Evolutionary conservation across 2,888 invertebrate genomes (phyloP), one percentile per base, ranked within the genome.

Genomic region (Allolobophora icterica): DNA sequence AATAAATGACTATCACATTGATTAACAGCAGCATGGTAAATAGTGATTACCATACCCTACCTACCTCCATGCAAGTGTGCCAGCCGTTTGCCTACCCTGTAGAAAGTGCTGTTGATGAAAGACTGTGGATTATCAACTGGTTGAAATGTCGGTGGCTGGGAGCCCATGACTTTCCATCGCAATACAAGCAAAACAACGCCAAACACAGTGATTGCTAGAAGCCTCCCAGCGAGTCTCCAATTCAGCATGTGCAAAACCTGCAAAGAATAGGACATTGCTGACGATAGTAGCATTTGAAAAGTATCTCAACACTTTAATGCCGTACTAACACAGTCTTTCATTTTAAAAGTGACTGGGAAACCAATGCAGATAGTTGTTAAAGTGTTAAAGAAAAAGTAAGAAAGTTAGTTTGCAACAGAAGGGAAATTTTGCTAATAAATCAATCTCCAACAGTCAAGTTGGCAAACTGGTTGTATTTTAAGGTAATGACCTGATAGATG

Each of bases 101-200:
- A 96, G 90, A 97, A 95, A 89, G 96, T 94, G 94, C 96, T 96
- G 84, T 97, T 96, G 92, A 97, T 96, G 95, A 98, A 98, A 5
- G 98, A 98, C 90, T 98, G 97, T 34, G 99, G 99, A 96, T 99
- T 99, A 95, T 99, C 99, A 93, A 97, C 97, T 90, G 96, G 95
- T 94, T 98, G 97, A 95, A 99, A 99, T 90, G 96, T 96, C 45
- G 94, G 98, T 91, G 97, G 96, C 91, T 94, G 93, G 93, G 97
- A 97, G 92, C 97, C 97, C 97, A 98, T 98, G 89, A 98, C 95
- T 94, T 96, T 96, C 95, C 97, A 97, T 94, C 98, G 96, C 91
- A 96, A 95, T 94, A 96, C 96, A 92, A 98, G 94, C 84, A 97
- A 95, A 24, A 96, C 92, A 52, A 96, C 92, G 89, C 96, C 96